Conservation (phyloP, 2,797 vertebrate species). For the Crocodylus rhombifer region DNA sequence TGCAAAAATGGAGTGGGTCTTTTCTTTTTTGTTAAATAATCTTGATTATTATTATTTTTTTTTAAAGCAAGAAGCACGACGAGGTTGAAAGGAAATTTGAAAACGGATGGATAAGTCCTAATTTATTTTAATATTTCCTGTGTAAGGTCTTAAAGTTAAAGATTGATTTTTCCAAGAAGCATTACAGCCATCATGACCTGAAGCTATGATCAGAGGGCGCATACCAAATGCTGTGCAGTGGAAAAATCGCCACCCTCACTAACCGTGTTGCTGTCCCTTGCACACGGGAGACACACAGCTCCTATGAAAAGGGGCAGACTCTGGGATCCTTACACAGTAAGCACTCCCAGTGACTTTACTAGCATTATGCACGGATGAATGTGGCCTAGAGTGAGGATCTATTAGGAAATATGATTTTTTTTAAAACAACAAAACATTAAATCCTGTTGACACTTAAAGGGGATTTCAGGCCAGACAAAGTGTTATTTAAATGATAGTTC, state of each 20-base stretch:
- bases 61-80: constrained; percentile 27
- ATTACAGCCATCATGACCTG: constrained; percentile 45
- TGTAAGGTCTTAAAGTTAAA: constrained; percentile 69
- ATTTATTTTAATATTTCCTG: constrained; percentile 74
- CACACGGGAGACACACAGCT: background rate
- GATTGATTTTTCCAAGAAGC: constrained; percentile 72
- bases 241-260: constrained; percentile 25
- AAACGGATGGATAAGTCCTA: constrained; percentile 55
- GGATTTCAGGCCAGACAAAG: background rate
- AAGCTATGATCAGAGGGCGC: constrained; percentile 54
- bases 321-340: background rate
- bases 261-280: background rate
- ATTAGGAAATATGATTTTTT: background rate
- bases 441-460: constrained; percentile 35
- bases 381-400: background rate
- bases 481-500: background rate
- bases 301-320: background rate
- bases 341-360: background rate
- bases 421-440: background rate
- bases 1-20: constrained; percentile 2
- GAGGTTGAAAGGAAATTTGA: constrained; percentile 66
- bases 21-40: background rate
- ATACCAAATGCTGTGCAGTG: constrained; percentile 5
- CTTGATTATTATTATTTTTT: background rate
- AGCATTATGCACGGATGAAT: background rate